Evolutionary conservation across 2,797 vertebrate genomes (phyloP), one percentile per base, ranked within the genome.

Genomic region (Chaetodon trifasciatus): DNA sequence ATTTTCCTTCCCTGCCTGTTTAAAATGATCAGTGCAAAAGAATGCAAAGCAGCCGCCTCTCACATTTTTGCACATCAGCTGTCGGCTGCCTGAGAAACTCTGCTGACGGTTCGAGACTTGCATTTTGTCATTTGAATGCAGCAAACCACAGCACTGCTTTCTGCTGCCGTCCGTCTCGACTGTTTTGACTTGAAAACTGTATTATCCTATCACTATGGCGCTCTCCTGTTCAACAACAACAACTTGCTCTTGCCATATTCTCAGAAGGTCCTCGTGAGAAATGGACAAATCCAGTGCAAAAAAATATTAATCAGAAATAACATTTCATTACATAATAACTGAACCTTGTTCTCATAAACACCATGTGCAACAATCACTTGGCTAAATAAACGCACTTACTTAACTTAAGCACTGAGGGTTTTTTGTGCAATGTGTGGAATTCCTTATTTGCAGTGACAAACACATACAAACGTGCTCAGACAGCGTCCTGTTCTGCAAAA

Each of bases 41-140:
- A 83, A 87, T 75, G 69, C 77, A 84, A 81, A 82, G 64, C 58
- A 74, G 56, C 46, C 39, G 13, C 23, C 2, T 9, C 68, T 46
- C 3, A 1, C 21, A 19, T 21, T 23, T 75, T 64, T 21, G 19
- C 74, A 64, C 58, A 19, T 55, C 40, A 35, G 74, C 40, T 44
- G 23, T 55, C 4, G 5, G 62, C 78, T 35, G n/a, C 24, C 10
- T 8, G 35, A 69, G 24, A 70, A 69, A 80, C 19, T 55, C 55
- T 5, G 24, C 39, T 40, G 17, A 23, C n/a, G 1, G 3, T 47
- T 39, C 50, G 3, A 39, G n/a, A 62, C 49, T 47, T 32, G 1
- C 16, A 21, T 35, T 50, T 55, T 47, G 10, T 28, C 0, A 81
- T 85, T 83, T 81, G 73, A 82, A 72, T 79, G 47, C 68, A 58